Conservation (phyloP, 2,888 invertebrate genomes). For the Amitus sp. region DNA sequence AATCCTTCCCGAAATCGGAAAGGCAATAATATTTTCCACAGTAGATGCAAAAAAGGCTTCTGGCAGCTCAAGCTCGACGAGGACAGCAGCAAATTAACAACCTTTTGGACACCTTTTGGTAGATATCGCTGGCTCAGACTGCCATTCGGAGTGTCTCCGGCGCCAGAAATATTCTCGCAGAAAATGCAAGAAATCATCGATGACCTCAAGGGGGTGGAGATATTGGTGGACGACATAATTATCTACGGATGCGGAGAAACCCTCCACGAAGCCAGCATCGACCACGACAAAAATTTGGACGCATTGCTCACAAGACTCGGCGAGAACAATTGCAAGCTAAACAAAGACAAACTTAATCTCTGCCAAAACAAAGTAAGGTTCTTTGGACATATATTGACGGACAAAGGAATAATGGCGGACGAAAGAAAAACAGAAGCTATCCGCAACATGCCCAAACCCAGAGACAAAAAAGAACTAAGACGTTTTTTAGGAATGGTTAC, state of each 20-base stretch:
- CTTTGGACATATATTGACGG: conserved; percentile 11
- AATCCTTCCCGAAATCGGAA: conserved; percentile 5
- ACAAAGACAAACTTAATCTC: conserved; percentile 3
- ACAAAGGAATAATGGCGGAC: conserved; percentile 4
- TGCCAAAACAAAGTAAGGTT: conserved; percentile 11
- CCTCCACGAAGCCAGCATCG: not conserved
- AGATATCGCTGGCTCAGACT: conserved; percentile 10
- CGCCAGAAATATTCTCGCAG: conserved; percentile 14
- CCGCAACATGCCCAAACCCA: not conserved
- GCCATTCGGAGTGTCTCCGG: conserved; percentile 13
- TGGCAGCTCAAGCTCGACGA: not conserved
- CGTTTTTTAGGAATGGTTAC: conserved; percentile 15
- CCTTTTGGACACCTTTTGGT: conserved; percentile 6
- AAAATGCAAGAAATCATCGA: conserved; percentile 4
- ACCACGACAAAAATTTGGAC: conserved; percentile 10
- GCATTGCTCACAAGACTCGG: not conserved
- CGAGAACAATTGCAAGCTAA: conserved; percentile 9
- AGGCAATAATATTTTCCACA: conserved; percentile 7
- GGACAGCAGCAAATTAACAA: not conserved
- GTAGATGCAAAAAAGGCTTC: conserved; percentile 3
- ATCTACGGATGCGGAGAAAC: conserved; percentile 8
- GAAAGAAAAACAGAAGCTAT: conserved; percentile 6
- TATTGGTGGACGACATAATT: conserved; percentile 9
- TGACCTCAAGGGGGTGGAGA: conserved; percentile 7
- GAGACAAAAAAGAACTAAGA: conserved; percentile 6